These are phyloP conservation scores for Camponotus vicinus DNA, from an alignment of 1,140 invertebrate genomes.

Conservation along the genomic window DNA sequence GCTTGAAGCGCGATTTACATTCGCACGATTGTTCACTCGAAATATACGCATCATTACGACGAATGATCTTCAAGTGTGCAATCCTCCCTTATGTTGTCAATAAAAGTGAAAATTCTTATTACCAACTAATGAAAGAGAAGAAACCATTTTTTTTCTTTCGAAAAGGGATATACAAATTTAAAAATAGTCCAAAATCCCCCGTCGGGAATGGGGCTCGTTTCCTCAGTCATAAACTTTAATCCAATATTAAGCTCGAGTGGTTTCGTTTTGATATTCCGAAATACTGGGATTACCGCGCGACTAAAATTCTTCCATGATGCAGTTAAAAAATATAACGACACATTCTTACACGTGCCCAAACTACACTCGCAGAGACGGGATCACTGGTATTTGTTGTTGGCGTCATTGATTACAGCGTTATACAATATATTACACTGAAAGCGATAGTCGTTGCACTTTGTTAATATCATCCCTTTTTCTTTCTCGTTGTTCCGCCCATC, in stretches of 20 bases:
- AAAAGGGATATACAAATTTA: background rate
- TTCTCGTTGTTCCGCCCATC: slow-evolving; percentile 45
- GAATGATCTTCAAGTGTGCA: background rate
- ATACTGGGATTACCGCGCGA: slow-evolving; percentile 23
- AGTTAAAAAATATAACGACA: slow-evolving; percentile 45
- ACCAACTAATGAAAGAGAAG: background rate
- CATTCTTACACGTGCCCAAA: slow-evolving; percentile 16
- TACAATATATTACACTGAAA: slow-evolving; percentile 85
- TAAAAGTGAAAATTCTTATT: background rate
- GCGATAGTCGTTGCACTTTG: slow-evolving; percentile 82
- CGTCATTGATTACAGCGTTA: slow-evolving; percentile 71
- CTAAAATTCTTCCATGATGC: slow-evolving; percentile 36
- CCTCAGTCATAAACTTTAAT: slow-evolving; percentile 53
- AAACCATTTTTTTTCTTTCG: slow-evolving; percentile 10
- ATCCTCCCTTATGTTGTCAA: background rate
- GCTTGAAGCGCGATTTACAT: background rate
- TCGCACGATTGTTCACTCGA: background rate
- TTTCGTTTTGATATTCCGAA: slow-evolving; percentile 58
- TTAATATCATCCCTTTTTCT: slow-evolving; percentile 65
- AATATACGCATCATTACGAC: background rate
- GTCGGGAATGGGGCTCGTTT: no score
- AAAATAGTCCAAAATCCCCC: slow-evolving; percentile 5
- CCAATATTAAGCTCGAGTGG: slow-evolving; percentile 51
- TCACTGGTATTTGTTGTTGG: slow-evolving; percentile 62
- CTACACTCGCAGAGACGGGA: slow-evolving; percentile 46